A percentile compares a stretch with the other conserved stretches of the same genome.
These are phyloP conservation scores for Tridacna gigas DNA, from an alignment of 2,888 invertebrate species.

Conservation along the genomic window DNA sequence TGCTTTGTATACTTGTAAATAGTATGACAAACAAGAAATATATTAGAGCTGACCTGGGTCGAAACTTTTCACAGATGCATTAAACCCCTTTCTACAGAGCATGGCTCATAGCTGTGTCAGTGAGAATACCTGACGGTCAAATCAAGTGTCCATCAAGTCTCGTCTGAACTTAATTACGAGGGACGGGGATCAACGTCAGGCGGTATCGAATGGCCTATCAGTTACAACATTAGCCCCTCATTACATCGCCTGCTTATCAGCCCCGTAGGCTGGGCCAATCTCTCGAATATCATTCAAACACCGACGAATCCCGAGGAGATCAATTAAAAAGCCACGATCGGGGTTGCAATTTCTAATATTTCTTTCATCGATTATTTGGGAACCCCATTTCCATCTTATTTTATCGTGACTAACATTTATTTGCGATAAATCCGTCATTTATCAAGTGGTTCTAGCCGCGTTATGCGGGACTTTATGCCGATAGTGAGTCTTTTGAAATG, in stretches of 20 bases:
- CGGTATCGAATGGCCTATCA: slow-evolving; percentile 28
- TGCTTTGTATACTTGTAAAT: too few species aligned
- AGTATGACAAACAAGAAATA: too few species aligned
- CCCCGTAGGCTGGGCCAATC: slow-evolving; percentile 22
- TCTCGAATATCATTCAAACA: slow-evolving; percentile 24
- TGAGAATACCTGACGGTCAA: neutral
- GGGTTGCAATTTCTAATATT: slow-evolving; percentile 68
- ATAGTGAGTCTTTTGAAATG: slow-evolving; percentile 36
- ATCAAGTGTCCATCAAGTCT: neutral
- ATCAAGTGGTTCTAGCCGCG: slow-evolving; percentile 50
- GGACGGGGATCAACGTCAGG: slow-evolving; percentile 20
- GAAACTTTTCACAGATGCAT: too few species aligned
- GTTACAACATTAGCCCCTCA: slow-evolving; percentile 38
- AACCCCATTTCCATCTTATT: slow-evolving; percentile 31
- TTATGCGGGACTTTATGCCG: slow-evolving; percentile 48
- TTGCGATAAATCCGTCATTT: slow-evolving; percentile 66
- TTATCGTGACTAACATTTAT: slow-evolving; percentile 65
- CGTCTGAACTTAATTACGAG: slow-evolving; percentile 17
- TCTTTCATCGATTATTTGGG: slow-evolving; percentile 65
- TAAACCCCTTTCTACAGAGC: too few species aligned
- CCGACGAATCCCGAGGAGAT: slow-evolving; percentile 57
- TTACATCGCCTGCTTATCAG: slow-evolving; percentile 35
- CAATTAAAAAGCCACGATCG: slow-evolving; percentile 63
- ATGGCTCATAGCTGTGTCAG: neutral
- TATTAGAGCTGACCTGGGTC: too few species aligned